Conservation (phyloP, 1,140 invertebrate genomes). For the Psix sp. region DNA sequence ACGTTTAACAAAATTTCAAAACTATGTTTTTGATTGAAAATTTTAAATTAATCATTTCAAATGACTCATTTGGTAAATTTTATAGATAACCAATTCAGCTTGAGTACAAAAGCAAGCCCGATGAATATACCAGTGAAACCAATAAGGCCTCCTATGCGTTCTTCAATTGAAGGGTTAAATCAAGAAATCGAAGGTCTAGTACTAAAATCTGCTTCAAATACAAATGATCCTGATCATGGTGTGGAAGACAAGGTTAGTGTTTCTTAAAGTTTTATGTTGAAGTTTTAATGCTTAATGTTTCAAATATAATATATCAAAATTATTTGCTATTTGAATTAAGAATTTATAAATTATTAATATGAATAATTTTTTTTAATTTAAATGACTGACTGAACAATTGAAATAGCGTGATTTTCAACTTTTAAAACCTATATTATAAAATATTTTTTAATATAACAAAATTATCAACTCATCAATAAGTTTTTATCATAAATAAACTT, state of each 20-base stretch:
- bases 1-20: conserved; percentile 41
- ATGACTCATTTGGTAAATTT: conserved; percentile 20
- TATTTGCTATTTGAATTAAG: too few relatives aligned
- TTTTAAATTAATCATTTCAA: background rate
- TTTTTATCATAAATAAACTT: too few relatives aligned
- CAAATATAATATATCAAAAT: too few relatives aligned
- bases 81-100: conserved; percentile 74
- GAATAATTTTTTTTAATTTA: conserved; percentile 11
- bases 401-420: too few relatives aligned
- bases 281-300: too few relatives aligned
- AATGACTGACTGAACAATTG: too few relatives aligned
- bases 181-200: conserved; percentile 87
- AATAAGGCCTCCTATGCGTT: conserved; percentile 83
- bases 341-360: too few relatives aligned
- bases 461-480: too few relatives aligned
- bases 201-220: conserved; percentile 74
- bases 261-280: too few relatives aligned
- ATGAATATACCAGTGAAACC: conserved; percentile 80
- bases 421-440: too few relatives aligned
- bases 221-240: conserved; percentile 71
- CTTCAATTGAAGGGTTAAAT: conserved; percentile 90
- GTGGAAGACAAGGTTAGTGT: conserved; percentile 72
- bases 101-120: conserved; percentile 78
- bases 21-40: background rate
- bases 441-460: too few relatives aligned